Evolutionary conservation across 2,888 invertebrate species (phyloP), one percentile per base, ranked within the genome.

Genomic region (Uropetala carovei): DNA sequence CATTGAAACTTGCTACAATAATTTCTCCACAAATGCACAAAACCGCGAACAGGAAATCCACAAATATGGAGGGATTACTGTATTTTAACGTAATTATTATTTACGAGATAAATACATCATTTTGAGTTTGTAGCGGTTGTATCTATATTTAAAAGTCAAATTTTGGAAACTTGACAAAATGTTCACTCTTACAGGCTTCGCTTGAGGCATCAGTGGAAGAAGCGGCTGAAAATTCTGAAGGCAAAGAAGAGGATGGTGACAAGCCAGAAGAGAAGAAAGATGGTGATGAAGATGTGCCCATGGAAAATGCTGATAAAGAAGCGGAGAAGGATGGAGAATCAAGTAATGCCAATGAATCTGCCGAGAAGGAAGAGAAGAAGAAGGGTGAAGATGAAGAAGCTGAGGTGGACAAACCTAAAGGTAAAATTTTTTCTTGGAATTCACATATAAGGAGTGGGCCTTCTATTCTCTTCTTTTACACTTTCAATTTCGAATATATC

Each of bases 151-250:
- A 43, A n/a, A n/a, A 43, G 43, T 43, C 43, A 43, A 43, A 43
- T 43, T 43, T 43, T 43, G 43, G 5, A 43, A 43, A 43, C 43
- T 43, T 43, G 43, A 43, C 43, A 43, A 43, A 18, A 18, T 91
- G 60, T 30, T 75, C 27, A 27, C 92, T 92, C 92, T 93, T 93
- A 10, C 93, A 95, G 95, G 94, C 94, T 93, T 94, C 94, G 60
- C 93, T 94, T 92, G 92, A 93, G 82, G 75, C 92, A 91, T 91
- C 93, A 7, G 14, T 92, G 58, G 94, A 94, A 92, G 94, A 95
- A 92, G 94, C 94, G 93, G 30, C 93, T 94, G 9, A 94, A 94
- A 27, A 94, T 94, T 83, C 92, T 94, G 58, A 93, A 93, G 30
- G 93, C 18, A 92, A 93, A 83, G 93, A 92, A 4, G 83, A 92